Evolutionary conservation across 1,140 invertebrate species (phyloP), one percentile per base, ranked within the genome.

Genomic region (Macrobrachium rosenbergii): DNA sequence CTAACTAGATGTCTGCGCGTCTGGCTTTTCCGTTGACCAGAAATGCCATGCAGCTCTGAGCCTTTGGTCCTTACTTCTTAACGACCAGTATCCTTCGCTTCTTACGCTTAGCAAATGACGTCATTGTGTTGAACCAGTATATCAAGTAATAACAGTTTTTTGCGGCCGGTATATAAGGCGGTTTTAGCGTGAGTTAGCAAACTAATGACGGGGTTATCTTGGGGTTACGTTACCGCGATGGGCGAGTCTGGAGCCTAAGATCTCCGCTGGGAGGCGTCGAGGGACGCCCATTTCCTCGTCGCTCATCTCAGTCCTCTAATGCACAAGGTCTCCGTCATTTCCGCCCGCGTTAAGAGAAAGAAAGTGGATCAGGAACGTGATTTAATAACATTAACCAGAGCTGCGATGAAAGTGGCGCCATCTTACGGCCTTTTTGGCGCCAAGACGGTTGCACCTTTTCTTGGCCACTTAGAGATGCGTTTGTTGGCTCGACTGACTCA

Each of bases 1-100:
- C 64, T 82, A 82, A 82, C 79, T n/a, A 82, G 79, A 64, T 64
- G 79, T 52, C 79, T 64, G 79, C n/a, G 79, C 62, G 79, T 52
- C 79, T 64, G 79, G 63, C 28, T 45, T 28, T n/a, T n/a, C 23
- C 43, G 16, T 43, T 45, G 76, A 17, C 19, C 19, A 11, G 37
- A 17, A 37, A 19, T 19, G 45, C 63, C 45, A 19, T 62, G 59
- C 17, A 23, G 2, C 59, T 5, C 58, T 52, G 52, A 52, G 7
- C 52, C 52, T 52, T 52, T 52, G 7, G 52, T 0, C 52, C 52
- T 52, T 52, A 10, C 12, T 52, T 12, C 7, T 6, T 16, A 17
- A 14, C 5, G 7, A 19, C 11, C 43, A 62, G 77, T 19, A 8
- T 23, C 77, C 77, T 60, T 21, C 59, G 7, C 17, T 59, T 21